phyloP scores from a whole-genome alignment of 2,888 invertebrate genomes.

The Hypselothyrea guttata region DNA sequence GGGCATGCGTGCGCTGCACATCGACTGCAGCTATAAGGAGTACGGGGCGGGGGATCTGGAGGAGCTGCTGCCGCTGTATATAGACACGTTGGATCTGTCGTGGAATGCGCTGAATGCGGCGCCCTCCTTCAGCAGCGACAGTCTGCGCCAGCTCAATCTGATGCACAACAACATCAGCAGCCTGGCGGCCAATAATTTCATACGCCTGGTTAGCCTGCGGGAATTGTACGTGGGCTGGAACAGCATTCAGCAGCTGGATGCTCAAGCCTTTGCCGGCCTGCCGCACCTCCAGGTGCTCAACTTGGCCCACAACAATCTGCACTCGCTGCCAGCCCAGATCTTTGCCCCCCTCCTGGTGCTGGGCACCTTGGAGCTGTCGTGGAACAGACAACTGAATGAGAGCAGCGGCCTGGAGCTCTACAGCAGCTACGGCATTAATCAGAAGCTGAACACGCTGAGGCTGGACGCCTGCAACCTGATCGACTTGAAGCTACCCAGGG shows the following conservation, averaged over 20 bases:
- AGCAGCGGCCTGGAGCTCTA: slow-evolving; percentile 51
- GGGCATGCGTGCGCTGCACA: slow-evolving; percentile 74
- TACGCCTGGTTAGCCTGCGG: slow-evolving; percentile 80
- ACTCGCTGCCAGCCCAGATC: slow-evolving; percentile 81
- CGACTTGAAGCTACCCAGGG: slow-evolving; percentile 79
- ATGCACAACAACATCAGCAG: slow-evolving; percentile 82
- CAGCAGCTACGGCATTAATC: slow-evolving; percentile 81
- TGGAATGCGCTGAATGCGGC: slow-evolving; percentile 78
- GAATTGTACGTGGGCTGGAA: slow-evolving; percentile 85
- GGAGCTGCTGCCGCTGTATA: slow-evolving; percentile 70
- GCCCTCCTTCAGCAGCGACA: slow-evolving; percentile 73
- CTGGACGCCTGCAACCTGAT: slow-evolving; percentile 83
- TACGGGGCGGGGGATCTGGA: slow-evolving; percentile 61
- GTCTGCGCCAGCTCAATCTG: slow-evolving; percentile 81
- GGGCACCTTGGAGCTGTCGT: slow-evolving; percentile 84
- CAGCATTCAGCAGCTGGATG: slow-evolving; percentile 82
- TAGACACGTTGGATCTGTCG: slow-evolving; percentile 74
- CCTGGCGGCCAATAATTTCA: slow-evolving; percentile 78
- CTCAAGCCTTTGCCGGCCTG: slow-evolving; percentile 82
- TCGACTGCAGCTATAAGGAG: slow-evolving; percentile 80
- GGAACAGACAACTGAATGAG: slow-evolving; percentile 83
- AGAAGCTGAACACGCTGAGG: slow-evolving; percentile 80
- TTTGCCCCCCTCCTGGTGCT: slow-evolving; percentile 83
- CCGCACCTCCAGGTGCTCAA: slow-evolving; percentile 83
- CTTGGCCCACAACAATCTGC: slow-evolving; percentile 83